Evolutionary conservation across 2,888 invertebrate species (phyloP), one percentile per base, ranked within the genome.

Genomic region (Dyspetes luteomarginatus): DNA sequence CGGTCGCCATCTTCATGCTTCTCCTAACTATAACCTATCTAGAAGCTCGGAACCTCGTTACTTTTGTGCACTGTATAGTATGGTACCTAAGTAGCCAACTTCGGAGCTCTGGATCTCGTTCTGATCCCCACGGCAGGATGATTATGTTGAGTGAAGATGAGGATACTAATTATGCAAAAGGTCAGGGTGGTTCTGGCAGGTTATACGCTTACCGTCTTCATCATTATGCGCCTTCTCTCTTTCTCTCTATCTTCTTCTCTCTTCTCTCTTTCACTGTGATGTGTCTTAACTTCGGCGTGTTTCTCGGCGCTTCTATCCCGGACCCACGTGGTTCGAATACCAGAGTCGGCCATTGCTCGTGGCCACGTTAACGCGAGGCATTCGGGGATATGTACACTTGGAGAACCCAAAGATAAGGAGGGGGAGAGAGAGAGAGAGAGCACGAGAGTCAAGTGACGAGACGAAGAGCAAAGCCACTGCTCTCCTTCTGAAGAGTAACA

Each of bases 291-390:
- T 73, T 50, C 28, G 58, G 50, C 50, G 26, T 50, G 60, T 45
- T 58, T 58, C 72, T 68, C 67, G 72, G 58, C 60, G 60, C 64
- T 50, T 60, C 65, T 48, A 50, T 56, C 55, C 60, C 73, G 43
- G 52, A 22, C 68, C 87, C 88, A 88, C 88, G 88, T 88, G 87
- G 86, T 87, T 86, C 76, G 86, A 88, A 88, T 88, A 86, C 88
- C 86, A 83, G 80, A 77, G 64, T 77, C 81, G 81, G 73, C 73
- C 77, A 73, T 77, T 80, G 80, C 77, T 77, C 68, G 72, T 55
- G 58, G 55, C 26, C 77, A 48, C 65, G 62, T 78, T 73, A 74
- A 77, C 75, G 73, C 81, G 58, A 68, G 69, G 77, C 67, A 71
- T 80, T 71, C 79, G 75, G 48, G 45, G 64, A 81, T 81, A 73